Evolutionary conservation across 2,797 vertebrate species (phyloP).

Genomic region (Sternotherus odoratus): DNA sequence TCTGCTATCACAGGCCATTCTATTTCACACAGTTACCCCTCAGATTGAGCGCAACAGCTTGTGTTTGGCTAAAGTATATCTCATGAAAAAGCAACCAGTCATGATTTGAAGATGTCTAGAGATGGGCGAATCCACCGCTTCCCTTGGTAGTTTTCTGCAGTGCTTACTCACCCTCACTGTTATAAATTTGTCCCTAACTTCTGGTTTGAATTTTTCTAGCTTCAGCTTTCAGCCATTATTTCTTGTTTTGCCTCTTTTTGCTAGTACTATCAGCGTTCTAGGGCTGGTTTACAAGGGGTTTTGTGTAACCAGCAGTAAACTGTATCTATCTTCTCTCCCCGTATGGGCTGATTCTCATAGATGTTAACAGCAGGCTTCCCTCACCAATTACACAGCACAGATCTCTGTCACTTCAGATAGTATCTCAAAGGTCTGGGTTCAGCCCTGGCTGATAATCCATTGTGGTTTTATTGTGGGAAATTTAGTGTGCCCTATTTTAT

Average conservation of each 20-base stretch:
- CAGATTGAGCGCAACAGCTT: background rate
- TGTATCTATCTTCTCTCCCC: background rate
- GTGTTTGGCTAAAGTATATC: slow-evolving; percentile 9
- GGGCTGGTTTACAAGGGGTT: background rate
- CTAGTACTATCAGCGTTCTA: background rate
- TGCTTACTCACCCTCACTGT: background rate
- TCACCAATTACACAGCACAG: background rate
- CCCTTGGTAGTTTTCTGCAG: background rate
- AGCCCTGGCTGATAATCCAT: background rate
- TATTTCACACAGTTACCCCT: background rate
- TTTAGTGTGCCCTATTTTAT: background rate
- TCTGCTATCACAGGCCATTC: slow-evolving; percentile 32
- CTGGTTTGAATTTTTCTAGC: background rate
- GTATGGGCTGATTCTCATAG: fast-evolving
- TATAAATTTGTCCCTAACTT: background rate
- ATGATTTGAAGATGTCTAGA: background rate
- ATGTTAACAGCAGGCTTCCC: background rate
- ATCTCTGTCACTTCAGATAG: background rate
- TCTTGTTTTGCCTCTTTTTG: background rate
- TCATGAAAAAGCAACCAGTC: background rate
- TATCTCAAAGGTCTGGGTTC: background rate
- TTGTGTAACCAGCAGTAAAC: background rate
- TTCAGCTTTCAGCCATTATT: background rate
- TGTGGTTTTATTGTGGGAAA: background rate
- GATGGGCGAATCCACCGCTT: background rate